These are phyloP conservation scores for Microtus ochrogaster DNA, from an alignment of 2,113 vertebrate species.

Conservation along the genomic window DNA sequence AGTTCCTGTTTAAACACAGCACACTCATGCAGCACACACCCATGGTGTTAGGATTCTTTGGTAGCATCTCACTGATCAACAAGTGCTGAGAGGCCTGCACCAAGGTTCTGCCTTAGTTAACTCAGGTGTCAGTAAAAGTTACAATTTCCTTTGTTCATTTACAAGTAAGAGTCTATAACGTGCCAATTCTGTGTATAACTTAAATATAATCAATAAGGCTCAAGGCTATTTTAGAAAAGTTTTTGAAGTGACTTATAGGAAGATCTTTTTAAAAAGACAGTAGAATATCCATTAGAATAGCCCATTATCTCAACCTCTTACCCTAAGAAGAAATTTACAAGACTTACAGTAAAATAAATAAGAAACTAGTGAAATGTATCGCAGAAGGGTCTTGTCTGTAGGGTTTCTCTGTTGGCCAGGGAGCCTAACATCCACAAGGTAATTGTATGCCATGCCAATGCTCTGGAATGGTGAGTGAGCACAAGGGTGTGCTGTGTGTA, in stretches of 20 bases:
- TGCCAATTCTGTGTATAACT: slow-evolving; percentile 10
- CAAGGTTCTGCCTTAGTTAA: background rate
- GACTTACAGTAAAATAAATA: slow-evolving; percentile 4
- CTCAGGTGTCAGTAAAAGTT: slow-evolving; percentile 29
- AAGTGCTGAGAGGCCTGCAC: slow-evolving; percentile 77
- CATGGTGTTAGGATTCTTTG: background rate
- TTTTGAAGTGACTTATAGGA: slow-evolving; percentile 42
- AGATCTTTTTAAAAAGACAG: slow-evolving; percentile 41
- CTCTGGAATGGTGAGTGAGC: background rate
- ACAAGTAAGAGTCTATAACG: slow-evolving; percentile 14
- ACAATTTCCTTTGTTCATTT: background rate
- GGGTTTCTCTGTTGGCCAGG: background rate
- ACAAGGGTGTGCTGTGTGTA: background rate
- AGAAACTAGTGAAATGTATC: slow-evolving; percentile 23
- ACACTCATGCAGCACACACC: background rate
- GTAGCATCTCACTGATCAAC: slow-evolving; percentile 75
- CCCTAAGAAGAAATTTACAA: slow-evolving; percentile 3
- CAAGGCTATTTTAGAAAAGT: background rate
- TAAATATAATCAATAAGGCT: slow-evolving; percentile 12
- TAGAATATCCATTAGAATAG: background rate
- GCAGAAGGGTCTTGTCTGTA: background rate
- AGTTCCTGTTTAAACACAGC: slow-evolving; percentile 9
- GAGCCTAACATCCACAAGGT: background rate
- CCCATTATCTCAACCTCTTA: slow-evolving; percentile 44
- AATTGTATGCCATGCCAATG: slow-evolving; percentile 14